Evolutionary conservation across 2,888 invertebrate species (phyloP).

Genomic region (Anthrax anthrax): DNA sequence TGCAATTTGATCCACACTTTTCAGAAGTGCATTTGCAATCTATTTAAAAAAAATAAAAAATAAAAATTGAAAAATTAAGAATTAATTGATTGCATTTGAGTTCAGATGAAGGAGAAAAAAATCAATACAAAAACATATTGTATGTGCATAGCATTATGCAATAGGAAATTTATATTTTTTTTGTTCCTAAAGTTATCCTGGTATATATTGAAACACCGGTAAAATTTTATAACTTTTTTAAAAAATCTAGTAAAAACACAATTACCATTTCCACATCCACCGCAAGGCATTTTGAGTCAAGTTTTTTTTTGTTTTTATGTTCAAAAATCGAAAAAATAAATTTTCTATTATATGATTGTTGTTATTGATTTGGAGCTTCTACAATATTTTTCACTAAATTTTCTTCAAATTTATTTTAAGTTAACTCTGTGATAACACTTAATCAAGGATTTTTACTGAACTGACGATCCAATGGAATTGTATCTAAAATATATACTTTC

Average conservation of each 20-base stretch:
- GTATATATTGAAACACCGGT: no score
- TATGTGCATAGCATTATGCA: no score
- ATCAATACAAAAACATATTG: no score
- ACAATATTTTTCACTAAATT: neutral
- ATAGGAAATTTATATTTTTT: no score
- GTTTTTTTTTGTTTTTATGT: no score
- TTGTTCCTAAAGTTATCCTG: no score
- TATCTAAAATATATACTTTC: neutral
- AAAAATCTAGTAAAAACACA: neutral
- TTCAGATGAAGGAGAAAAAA: no score
- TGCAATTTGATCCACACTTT: constrained; percentile 25
- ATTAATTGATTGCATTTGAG: no score
- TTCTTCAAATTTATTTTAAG: neutral
- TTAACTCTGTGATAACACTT: neutral
- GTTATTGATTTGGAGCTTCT: no score
- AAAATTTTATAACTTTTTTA: neutral
- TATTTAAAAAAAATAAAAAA: constrained; percentile 7
- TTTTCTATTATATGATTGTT: no score
- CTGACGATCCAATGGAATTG: neutral
- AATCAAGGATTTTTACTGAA: neutral
- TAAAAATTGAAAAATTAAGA: neutral
- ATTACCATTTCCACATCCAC: constrained; percentile 9
- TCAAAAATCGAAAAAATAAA: no score
- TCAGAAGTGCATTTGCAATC: constrained; percentile 27
- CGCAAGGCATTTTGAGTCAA: constrained; percentile 8